Evolutionary conservation across 2,113 vertebrate species (phyloP), one percentile per base, ranked within the genome.

Genomic region (Cervus canadensis): DNA sequence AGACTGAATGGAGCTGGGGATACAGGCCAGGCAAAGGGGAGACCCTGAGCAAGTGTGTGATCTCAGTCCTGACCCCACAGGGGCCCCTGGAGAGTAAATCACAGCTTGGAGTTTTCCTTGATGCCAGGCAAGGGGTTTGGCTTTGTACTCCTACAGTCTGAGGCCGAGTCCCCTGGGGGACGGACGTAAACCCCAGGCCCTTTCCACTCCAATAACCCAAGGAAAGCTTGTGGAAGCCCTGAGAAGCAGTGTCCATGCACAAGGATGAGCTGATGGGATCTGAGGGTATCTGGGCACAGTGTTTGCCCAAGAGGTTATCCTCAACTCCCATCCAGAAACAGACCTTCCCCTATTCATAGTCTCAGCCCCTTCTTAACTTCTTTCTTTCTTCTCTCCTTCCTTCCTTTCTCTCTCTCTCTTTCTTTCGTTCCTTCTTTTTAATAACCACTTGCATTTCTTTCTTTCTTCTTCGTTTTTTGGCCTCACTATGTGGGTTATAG

Each of bases 301-400:
- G 28, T 14, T 45, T 45, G 26, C 60, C 84, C 36, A 28, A 43
- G 26, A 67, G 54, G 23, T 25, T 9, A 0, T 33, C 64, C 45
- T 21, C 33, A 40, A 2, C 12, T 0, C 10, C 36, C 15, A 3
- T 2, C 43, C n/a, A 25, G 15, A 36, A 16, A 28, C 28, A n/a
- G 90, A 6, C 52, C 23, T 52, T 62, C 52, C n/a, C 33, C 64
- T 9, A 6, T n/a, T 30, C 40, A 4, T 3, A 11, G 19, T 28
- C 56, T 62, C 81, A 25, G 59, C 40, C 45, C 13, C n/a, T 43
- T 64, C 64, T 48, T 45, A 15, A 7, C 14, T 9, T 28, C 43
- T 78, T 45, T 25, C 23, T 76, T 50, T 26, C 23, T 48, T 78
- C 2, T 26, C 30, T 17, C 14, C 74, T 78, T 48, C 4, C 43